Percentiles rank a stretch among this genome's conserved stretches.
These are phyloP conservation scores for Drosophila melanogaster DNA, from an alignment of 1,140 invertebrate genomes.

Conservation along the genomic window Release_6_plus_ISO1_MT NT_037436.4:6947001-6947500, in stretches of 20 bases:
- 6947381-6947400: constrained; percentile 78
- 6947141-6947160: background rate
- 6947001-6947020: constrained; percentile 10
- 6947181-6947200: no score
- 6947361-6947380: constrained; percentile 82
- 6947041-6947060: no score
- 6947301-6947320: constrained; percentile 86
- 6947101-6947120: background rate
- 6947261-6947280: constrained; percentile 88
- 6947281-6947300: constrained; percentile 87
- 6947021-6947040: constrained; percentile 7
- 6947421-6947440: constrained; percentile 27
- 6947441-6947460: constrained; percentile 59
- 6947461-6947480: constrained; percentile 22
- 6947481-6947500: constrained; percentile 28
- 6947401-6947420: constrained; percentile 62
- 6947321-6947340: constrained; percentile 87
- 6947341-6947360: constrained; percentile 85
- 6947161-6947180: background rate
- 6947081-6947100: background rate
- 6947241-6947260: constrained; percentile 89
- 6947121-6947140: no score
- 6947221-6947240: constrained; percentile 22
- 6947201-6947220: no score
- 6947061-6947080: background rate